These are phyloP conservation scores for Mormyrus iriodes DNA, from an alignment of 2,113 vertebrate genomes.

Conservation along the genomic window DNA sequence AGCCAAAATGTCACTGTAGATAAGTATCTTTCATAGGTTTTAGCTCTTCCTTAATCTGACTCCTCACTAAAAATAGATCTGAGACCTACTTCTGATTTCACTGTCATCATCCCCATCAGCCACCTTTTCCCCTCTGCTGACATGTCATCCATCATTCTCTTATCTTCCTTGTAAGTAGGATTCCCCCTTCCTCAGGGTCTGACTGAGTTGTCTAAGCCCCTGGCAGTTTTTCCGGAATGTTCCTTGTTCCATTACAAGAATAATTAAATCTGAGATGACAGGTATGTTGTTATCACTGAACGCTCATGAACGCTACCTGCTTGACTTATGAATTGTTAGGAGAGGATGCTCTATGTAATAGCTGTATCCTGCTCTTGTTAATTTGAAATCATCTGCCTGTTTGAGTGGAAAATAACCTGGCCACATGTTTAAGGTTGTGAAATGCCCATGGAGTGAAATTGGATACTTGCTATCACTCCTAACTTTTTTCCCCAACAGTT, in stretches of 20 bases:
- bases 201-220: neutral
- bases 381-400: neutral
- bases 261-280: conserved; percentile 36
- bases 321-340: neutral
- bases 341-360: neutral
- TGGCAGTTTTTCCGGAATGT: conserved; percentile 40
- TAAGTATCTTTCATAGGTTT: neutral
- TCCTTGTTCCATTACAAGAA: conserved; percentile 21
- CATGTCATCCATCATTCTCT: neutral
- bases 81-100: neutral
- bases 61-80: neutral
- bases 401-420: neutral
- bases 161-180: conserved; percentile 11
- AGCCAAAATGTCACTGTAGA: neutral
- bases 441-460: neutral
- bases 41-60: neutral
- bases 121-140: neutral
- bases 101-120: neutral
- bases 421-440: neutral
- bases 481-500: neutral
- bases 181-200: neutral
- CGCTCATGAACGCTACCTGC: conserved; percentile 28
- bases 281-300: conserved; percentile 38
- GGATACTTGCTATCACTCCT: neutral
- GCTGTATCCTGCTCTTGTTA: neutral